Evolutionary conservation across 1,140 invertebrate genomes (phyloP).

Genomic region (Laupala kohalensis): DNA sequence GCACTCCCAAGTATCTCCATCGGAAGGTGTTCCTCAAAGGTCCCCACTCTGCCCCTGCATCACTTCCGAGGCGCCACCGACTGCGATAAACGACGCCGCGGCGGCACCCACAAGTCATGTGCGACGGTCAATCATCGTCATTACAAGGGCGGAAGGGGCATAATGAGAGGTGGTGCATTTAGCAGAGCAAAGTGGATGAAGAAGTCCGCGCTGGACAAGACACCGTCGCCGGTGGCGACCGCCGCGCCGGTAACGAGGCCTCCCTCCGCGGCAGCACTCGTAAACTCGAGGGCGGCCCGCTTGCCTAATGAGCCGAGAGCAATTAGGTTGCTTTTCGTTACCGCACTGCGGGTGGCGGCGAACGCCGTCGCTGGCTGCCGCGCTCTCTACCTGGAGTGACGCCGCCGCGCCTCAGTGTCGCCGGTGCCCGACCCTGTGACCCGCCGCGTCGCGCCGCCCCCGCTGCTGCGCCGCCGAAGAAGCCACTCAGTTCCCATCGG

Average conservation of each 20-base stretch:
- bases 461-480: not conserved
- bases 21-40: not conserved
- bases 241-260: too few relatives aligned
- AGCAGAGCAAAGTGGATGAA: not conserved
- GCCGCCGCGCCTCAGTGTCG: too few relatives aligned
- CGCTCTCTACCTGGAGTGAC: not conserved
- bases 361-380: too few relatives aligned
- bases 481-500: not conserved
- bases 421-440: too few relatives aligned
- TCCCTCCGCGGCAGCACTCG: not conserved
- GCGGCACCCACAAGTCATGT: not conserved
- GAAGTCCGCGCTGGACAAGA: not conserved
- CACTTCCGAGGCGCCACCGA: not conserved
- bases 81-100: too few relatives aligned
- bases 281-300: not conserved
- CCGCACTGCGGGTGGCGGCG: not conserved
- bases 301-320: not conserved
- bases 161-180: not conserved
- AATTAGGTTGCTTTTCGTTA: not conserved
- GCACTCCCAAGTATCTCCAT: too few relatives aligned
- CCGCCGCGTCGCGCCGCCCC: too few relatives aligned
- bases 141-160: not conserved
- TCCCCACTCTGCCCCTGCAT: not conserved
- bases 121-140: not conserved
- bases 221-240: too few relatives aligned